A percentile compares a stretch with the other conserved stretches of the same genome.
Evolutionary conservation across 2,113 vertebrate species (phyloP).

Genomic region (Serinus canaria): DNA sequence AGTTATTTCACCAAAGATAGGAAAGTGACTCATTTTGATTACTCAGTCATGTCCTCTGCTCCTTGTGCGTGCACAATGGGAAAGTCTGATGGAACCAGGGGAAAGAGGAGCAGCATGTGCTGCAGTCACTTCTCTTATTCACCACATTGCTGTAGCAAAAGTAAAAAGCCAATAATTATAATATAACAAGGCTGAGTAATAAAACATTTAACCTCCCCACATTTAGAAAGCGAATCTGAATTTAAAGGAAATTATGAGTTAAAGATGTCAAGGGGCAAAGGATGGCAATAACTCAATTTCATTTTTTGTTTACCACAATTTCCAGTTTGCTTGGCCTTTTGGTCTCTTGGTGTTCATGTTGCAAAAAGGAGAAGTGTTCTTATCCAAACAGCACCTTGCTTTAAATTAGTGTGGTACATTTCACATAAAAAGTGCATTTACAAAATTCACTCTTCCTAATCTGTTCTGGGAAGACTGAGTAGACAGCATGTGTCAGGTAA

Average conservation of each 20-base stretch:
- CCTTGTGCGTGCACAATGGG: slow-evolving; percentile 27
- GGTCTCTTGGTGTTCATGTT: neutral
- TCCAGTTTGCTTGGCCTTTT: neutral
- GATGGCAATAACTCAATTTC: neutral
- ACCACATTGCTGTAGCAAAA: neutral
- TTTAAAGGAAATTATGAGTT: neutral
- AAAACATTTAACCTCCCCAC: neutral
- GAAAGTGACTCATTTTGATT: slow-evolving; percentile 67
- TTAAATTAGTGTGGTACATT: neutral
- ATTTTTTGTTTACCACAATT: neutral
- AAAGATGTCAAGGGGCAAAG: neutral
- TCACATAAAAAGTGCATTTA: neutral
- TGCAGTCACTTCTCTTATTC: slow-evolving; percentile 16
- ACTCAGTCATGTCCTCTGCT: slow-evolving; percentile 54
- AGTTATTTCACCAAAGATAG: slow-evolving; percentile 60
- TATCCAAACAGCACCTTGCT: neutral
- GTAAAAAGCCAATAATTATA: slow-evolving; percentile 6
- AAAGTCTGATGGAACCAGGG: slow-evolving; percentile 38
- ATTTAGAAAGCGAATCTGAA: neutral
- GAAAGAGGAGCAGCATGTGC: slow-evolving; percentile 38
- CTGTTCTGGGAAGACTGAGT: neutral
- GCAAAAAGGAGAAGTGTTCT: neutral
- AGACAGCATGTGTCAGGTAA: neutral
- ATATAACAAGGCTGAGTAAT: neutral
- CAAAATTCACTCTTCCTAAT: neutral